Conservation (phyloP, 2,113 vertebrate genomes). For the Otocyon megalotis region DNA sequence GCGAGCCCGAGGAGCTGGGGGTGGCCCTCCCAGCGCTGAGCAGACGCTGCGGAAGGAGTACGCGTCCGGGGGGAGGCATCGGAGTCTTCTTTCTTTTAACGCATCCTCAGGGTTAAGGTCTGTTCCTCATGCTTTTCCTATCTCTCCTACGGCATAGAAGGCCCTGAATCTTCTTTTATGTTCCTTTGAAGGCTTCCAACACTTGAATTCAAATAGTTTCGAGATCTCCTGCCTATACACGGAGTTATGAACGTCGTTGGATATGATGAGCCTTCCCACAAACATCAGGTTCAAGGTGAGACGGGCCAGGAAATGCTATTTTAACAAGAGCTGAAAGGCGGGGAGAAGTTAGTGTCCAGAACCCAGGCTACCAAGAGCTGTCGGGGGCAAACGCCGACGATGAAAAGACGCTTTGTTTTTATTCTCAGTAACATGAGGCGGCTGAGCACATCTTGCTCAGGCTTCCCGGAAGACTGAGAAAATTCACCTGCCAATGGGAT, state of each 20-base stretch:
- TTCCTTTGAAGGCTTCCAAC: neutral
- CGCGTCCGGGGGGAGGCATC: rapidly evolving
- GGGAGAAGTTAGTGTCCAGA: neutral
- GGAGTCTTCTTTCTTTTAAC: neutral
- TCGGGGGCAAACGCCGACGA: neutral
- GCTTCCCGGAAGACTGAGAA: neutral
- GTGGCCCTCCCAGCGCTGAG: rapidly evolving
- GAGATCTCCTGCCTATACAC: too few relatives aligned
- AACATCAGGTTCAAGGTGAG: neutral
- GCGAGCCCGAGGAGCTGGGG: rapidly evolving
- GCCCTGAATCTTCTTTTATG: neutral
- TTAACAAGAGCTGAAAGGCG: rapidly evolving
- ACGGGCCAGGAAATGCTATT: neutral
- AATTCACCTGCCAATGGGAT: neutral
- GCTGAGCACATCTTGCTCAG: neutral
- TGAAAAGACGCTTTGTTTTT: neutral
- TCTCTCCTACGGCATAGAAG: neutral
- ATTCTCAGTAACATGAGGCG: rapidly evolving
- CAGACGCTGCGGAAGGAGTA: rapidly evolving
- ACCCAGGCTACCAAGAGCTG: neutral
- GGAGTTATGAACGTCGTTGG: neutral
- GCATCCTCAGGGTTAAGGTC: neutral
- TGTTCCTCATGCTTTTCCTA: neutral
- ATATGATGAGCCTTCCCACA: neutral
- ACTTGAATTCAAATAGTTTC: neutral